Base-by-base conservation (phyloP, 1,140 invertebrate species). In the Cotesia glomerata region DNA sequence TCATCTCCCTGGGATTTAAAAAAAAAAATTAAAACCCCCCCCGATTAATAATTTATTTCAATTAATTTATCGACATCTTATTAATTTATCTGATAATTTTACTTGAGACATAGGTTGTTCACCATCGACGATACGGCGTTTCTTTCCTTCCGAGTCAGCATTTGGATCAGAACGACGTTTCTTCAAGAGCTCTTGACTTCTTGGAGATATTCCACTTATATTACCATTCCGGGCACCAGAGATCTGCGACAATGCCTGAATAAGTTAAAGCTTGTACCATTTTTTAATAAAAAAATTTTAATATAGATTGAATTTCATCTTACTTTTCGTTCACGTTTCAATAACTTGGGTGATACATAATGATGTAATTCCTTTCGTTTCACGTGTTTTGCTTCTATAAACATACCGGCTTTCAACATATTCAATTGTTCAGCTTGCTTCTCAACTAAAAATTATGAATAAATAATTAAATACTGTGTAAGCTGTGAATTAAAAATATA, bases 321-420 rank as follows among this genome's bases (percentile, higher is more conserved):
- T 75, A 84, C 83, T 81, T 92, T 93, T 74, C 91, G 90, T 74
- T 94, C 91, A 62, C 90, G 89, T 78, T 91, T 91, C 5, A 95
- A 81, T 49, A 95, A 87, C 75, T 90, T 90, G 4, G 89, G 85
- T 13, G 93, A 91, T 72, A 96, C 85, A 85, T 95, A 96, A 76
- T 91, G 90, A 63, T 89, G 88, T 39, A 96, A 86, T 76, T 95
- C 92, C 87, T 93, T 95, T 71, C 90, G 89, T 58, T 91, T 91
- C 0, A 93, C 92, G 78, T 93, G 90, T 3, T 91, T 89, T 0
- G 91, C 92, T 88, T 98, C 96, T 32, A 98, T 94, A 77, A 92
- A 91, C 95, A 97, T 97, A 7, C 95, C 95, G 61, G 95, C 94
- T 79, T 96, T 95, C 62, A 93, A 88, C 88, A 96, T 91, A 79